Evolutionary conservation across 2,888 invertebrate genomes (phyloP).

Genomic region (Fragum fragum): DNA sequence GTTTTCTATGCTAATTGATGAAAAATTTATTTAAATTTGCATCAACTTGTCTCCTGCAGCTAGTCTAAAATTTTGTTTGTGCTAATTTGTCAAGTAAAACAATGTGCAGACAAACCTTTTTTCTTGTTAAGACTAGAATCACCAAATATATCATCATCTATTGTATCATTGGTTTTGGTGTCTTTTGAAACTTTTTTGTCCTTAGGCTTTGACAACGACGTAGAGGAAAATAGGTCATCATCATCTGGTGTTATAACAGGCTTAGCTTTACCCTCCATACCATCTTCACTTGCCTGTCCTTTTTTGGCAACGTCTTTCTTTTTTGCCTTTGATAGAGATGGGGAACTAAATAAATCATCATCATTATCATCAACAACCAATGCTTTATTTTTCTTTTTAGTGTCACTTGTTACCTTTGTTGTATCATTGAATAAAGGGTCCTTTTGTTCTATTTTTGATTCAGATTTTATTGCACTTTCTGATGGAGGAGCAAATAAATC

Average conservation of each 20-base stretch:
- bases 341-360: constrained; percentile 71
- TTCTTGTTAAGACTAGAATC: constrained; percentile 35
- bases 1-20: too few relatives aligned
- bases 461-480: constrained; percentile 9
- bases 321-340: constrained; percentile 56
- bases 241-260: constrained; percentile 46
- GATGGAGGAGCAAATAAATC: constrained; percentile 62
- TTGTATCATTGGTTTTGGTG: constrained; percentile 5
- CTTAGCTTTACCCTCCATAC: constrained; percentile 52
- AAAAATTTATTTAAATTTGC: too few relatives aligned
- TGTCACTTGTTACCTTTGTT: constrained; percentile 14
- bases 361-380: constrained; percentile 54
- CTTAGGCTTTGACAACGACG: constrained; percentile 59
- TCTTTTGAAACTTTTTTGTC: constrained; percentile 41
- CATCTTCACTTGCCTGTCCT: constrained; percentile 38
- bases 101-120: constrained; percentile 28
- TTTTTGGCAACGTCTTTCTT: constrained; percentile 30
- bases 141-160: constrained; percentile 55
- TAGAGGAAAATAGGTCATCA: constrained; percentile 70
- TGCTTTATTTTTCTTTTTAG: constrained; percentile 14
- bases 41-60: too few relatives aligned
- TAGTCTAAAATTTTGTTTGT: too few relatives aligned
- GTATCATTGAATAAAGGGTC: constrained; percentile 31
- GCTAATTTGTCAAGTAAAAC: too few relatives aligned
- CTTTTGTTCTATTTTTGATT: constrained; percentile 15